Base-by-base conservation (phyloP, 2,888 invertebrate genomes). In the Hyppa rectilinea region DNA sequence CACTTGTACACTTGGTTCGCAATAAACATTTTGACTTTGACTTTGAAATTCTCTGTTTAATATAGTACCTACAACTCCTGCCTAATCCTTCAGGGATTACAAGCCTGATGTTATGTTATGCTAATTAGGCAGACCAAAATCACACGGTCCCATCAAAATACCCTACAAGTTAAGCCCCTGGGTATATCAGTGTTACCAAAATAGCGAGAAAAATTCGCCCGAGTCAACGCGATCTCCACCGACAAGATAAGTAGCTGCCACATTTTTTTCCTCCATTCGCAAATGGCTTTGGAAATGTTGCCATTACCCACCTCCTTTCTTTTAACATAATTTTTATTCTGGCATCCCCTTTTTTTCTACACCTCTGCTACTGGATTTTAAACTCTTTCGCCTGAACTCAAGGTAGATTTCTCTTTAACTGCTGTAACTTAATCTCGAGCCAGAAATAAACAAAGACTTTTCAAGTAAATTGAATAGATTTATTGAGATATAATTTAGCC, bases 391-490 rank as follows among this genome's bases (percentile, higher is more conserved):
- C n/a, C 0, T 4, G 0, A 2, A 0, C 0, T 23, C 38, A 82
- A 68, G 40, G 53, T 34, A 9, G 5, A 7, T 69, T 72, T 55
- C 70, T 26, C 52, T 56, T 55, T 3, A 45, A 20, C 49, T 17
- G 23, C 23, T 36, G 7, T 53, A 29, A 40, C 17, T 53, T 62
- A 69, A 82, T 72, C 56, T 78, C 26, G 60, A 29, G 31, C 29
- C 34, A 36, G 56, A 73, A 61, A 76, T 63, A 81, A 70, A 78
- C 80, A 80, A 82, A 78, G 61, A 71, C 56, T 52, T 73, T 59
- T 68, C 38, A 63, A 80, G 65, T 76, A 80, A 85, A 85, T 82
- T 81, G 80, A 81, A 75, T 82, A 80, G 81, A 87, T 86, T 87
- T 84, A 87, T 85, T 52, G 69, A 75, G 73, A 70, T 82, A 81